These are phyloP conservation scores for Seira ritae DNA, from an alignment of 2,888 invertebrate genomes.

Conservation along the genomic window DNA sequence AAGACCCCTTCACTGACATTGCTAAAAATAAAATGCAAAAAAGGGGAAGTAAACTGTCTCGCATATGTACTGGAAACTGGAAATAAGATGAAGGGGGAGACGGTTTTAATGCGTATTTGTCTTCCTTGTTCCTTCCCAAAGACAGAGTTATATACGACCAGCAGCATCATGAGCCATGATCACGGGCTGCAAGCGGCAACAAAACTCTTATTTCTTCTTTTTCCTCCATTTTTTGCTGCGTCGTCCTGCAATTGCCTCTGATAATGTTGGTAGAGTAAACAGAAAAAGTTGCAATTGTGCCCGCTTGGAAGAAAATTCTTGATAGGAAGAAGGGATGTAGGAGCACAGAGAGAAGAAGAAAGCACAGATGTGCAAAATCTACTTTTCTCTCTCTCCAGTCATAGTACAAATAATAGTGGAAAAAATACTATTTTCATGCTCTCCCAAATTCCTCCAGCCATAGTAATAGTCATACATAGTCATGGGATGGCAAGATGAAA, in stretches of 20 bases:
- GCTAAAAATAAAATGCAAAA: too few relatives aligned
- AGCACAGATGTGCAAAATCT: slow-evolving; percentile 41
- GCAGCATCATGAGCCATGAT: too few relatives aligned
- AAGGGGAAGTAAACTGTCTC: too few relatives aligned
- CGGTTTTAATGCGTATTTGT: too few relatives aligned
- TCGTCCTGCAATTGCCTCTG: background rate
- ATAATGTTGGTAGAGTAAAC: slow-evolving; percentile 3
- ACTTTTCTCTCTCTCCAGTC: slow-evolving; percentile 9
- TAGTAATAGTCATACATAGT: too few relatives aligned
- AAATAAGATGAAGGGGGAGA: too few relatives aligned
- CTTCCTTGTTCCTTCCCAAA: too few relatives aligned
- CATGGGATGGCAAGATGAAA: background rate
- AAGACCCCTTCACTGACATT: background rate
- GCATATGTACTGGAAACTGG: too few relatives aligned
- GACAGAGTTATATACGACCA: too few relatives aligned
- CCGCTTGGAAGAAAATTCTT: background rate
- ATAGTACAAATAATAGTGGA: background rate
- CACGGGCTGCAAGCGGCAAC: too few relatives aligned
- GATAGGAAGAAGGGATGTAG: background rate
- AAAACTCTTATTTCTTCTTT: too few relatives aligned
- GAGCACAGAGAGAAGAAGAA: background rate
- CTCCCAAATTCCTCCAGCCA: background rate
- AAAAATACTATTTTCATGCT: background rate
- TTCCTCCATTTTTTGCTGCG: too few relatives aligned
- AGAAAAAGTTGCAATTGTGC: background rate